Evolutionary conservation across 2,888 invertebrate species (phyloP).

Genomic region (Plagodis pulveraria): DNA sequence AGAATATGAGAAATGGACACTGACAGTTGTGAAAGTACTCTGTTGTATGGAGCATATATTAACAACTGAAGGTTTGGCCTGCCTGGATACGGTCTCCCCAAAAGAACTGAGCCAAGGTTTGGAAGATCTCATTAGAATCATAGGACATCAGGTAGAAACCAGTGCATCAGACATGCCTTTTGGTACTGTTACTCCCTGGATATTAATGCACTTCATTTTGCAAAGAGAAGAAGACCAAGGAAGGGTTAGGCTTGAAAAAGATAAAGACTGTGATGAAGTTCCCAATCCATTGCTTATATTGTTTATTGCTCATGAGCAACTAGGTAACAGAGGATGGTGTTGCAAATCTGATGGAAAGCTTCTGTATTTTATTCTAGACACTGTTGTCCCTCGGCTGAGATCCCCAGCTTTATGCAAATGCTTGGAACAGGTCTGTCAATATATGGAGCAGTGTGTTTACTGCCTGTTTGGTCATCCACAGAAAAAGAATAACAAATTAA

Average conservation of each 20-base stretch:
- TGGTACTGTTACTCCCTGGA: constrained; percentile 91
- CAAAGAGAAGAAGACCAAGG: constrained; percentile 89
- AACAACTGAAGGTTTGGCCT: constrained; percentile 71
- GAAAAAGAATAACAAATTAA: constrained; percentile 83
- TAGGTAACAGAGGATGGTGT: constrained; percentile 92
- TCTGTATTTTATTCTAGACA: constrained; percentile 90
- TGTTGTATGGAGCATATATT: constrained; percentile 77
- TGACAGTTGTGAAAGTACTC: constrained; percentile 74
- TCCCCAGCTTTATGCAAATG: constrained; percentile 87
- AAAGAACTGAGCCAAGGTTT: constrained; percentile 88
- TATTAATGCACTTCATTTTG: constrained; percentile 92
- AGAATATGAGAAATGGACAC: constrained; percentile 77
- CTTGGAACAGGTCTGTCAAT: constrained; percentile 89
- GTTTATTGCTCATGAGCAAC: constrained; percentile 93
- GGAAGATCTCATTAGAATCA: constrained; percentile 90
- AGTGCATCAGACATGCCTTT: constrained; percentile 87
- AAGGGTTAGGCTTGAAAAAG: constrained; percentile 78
- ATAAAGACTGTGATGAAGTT: constrained; percentile 83
- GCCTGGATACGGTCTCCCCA: constrained; percentile 81
- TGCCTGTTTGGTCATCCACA: constrained; percentile 94
- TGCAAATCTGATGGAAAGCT: constrained; percentile 91
- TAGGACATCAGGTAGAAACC: constrained; percentile 92
- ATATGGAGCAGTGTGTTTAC: constrained; percentile 92
- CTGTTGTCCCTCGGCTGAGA: constrained; percentile 88
- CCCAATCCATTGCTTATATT: constrained; percentile 91